Base-by-base conservation (phyloP, 1,140 invertebrate genomes). In the Pantala flavescens region DNA sequence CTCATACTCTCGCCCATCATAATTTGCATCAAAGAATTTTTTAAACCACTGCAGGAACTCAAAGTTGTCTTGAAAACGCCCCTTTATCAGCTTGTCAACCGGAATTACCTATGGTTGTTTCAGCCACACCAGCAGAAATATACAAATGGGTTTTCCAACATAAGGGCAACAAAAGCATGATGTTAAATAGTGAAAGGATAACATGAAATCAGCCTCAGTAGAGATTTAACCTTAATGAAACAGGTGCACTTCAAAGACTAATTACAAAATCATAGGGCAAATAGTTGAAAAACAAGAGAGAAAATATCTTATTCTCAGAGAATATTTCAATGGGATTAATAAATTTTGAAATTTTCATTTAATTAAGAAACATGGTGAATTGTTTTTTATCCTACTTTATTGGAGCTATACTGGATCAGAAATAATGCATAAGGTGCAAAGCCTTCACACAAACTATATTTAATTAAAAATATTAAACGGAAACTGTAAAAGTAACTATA, bases 41-140 rank as follows among this genome's bases (percentile, higher is more conserved):
- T 99, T 99, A 87, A 99, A 99, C 98, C 98, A 99, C 88, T 99
- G 98, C 77, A 99, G 90, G 87, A 99, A 99, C 86, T 99, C 98
- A 90, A 99, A 99, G 86, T 99, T 99, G 86, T 99, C 97, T 90
- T 97, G 95, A 85, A 98, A 99, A 81, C 94, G 90, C 79, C 95
- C 96, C 85, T 98, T 98, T 81, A 98, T 95, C 84, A 98, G 88
- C 85, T 93, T 96, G 84, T 98, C 96, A 83, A 98, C 95, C 77
- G 96, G 95, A 85, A 98, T 96, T 81, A 97, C 93, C 96, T 98
- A 85, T 77, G 84, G 85, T 77, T 79, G 80, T 80, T 55, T 43
- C 19, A 24, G 71, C 49, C 28, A 36, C 28, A 36, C 3, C 28
- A 36, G 28, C 28, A 36, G 24, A 74, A 75, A 28, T 24, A 21